Evolutionary conservation across 1,140 invertebrate species (phyloP), one percentile per base, ranked within the genome.

Genomic region (Drosophila pectinifera): DNA sequence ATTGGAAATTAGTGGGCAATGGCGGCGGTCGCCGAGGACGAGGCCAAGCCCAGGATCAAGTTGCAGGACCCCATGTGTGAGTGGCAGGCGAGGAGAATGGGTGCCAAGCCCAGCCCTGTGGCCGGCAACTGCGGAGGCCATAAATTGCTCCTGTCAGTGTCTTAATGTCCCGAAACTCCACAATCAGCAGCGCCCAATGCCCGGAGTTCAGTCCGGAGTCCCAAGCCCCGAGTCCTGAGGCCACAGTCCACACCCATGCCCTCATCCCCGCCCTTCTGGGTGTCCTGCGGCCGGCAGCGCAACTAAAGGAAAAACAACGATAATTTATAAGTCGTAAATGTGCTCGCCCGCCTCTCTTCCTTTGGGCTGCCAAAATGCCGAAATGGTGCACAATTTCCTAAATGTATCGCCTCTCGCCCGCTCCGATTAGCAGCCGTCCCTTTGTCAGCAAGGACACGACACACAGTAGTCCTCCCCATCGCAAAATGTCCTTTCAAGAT

Each of bases 261-360:
- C 53, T 28, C 45, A 51, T 51, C 6, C 18, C 48, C 49, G 70
- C 70, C 78, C 81, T 86, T 80, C 75, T 78, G 82, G 76, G 79
- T 83, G 82, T 90, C 86, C 86, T 86, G 68, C 54, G 62, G 61
- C 58, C 65, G 73, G 65, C 57, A 76, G 80, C 70, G 61, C 49
- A 85, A 70, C 64, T 73, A 73, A 82, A 76, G 65, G 75, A 73
- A 82, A 85, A 79, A 79, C 82, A 86, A 85, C 89, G 77, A 89
- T 91, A 89, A 91, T 91, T 91, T 91, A 91, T 91, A 85, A 79
- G 88, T 91, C 88, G 78, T 91, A 89, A 91, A 84, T 67, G 73
- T 55, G 61, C 36, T 70, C 36, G 77, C 54, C 51, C 45, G 64
- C 67, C 68, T 55, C 73, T 70, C 62, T 28, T 65, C 22, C 22